Evolutionary conservation across 2,888 invertebrate species (phyloP), one percentile per base, ranked within the genome.

Genomic region (Eupithecia dodoneata): DNA sequence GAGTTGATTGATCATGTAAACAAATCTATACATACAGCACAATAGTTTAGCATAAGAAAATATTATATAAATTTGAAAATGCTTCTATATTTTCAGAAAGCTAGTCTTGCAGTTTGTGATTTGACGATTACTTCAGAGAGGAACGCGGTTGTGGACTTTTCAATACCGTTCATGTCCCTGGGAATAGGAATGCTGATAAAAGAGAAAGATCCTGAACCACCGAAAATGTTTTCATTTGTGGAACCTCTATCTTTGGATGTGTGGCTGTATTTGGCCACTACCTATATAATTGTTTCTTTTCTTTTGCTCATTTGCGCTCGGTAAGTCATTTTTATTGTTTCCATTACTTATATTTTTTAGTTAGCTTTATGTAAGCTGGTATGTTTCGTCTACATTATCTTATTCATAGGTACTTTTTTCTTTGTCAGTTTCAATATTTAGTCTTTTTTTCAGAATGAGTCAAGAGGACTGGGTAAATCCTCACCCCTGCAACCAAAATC

Each of bases 91-190:
- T 70, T 96, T 63, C 92, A 99, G 98, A 97, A 97, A 95, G 98
- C 98, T 0, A 98, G 99, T 89, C 95, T 99, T 81, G 99, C 98
- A 0, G 97, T 99, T 47, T 99, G 99, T 83, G 99, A 99, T 87
- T 93, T 99, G 81, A 99, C 99, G 3, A 99, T 99, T 74, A 99
- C 98, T 4, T 98, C 98, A 85, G 97, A 98, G 72, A 96, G 99
- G 69, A 97, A 98, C 82, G 96, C 96, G 76, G 97, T 97, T 13
- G 98, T 98, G 0, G 99, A 99, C 89, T 99, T 99, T 91, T 98
- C 99, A 0, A 98, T 98, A 93, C 99, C 99, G 0, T 99, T 99
- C 90, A 99, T 99, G 98, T 98, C 98, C 82, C 93, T 99, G 81
- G 98, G 98, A 65, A 98, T 99, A 81, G 98, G 98, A 84, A 98